Evolutionary conservation across 2,797 vertebrate species (phyloP).

Genomic region (Xenops minutus): DNA sequence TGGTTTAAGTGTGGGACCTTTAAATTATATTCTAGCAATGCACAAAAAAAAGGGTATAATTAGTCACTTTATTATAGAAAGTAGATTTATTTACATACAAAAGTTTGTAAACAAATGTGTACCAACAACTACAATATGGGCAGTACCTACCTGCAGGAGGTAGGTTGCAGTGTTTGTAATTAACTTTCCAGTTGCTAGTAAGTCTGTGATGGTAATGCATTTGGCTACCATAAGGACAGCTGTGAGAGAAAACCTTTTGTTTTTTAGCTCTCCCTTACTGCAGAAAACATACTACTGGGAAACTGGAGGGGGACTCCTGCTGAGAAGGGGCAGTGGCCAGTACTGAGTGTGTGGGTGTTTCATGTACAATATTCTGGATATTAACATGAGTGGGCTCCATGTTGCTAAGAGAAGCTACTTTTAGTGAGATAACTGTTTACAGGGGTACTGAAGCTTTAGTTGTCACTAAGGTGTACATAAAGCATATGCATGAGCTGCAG

Average conservation of each 20-base stretch:
- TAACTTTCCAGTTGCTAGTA: background rate
- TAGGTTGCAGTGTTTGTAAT: background rate
- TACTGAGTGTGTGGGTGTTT: background rate
- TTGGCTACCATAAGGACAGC: background rate
- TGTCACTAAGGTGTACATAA: background rate
- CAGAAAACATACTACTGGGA: background rate
- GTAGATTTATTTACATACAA: background rate
- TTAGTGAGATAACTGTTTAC: background rate
- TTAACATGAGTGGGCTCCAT: background rate
- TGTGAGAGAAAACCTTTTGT: background rate
- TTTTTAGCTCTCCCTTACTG: background rate
- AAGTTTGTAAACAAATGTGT: background rate
- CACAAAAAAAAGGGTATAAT: background rate
- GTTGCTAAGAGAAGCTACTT: background rate
- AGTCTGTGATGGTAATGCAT: background rate
- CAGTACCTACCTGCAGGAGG: background rate
- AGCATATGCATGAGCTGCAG: background rate
- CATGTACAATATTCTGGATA: background rate
- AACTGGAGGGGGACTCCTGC: background rate
- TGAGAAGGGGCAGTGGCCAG: background rate
- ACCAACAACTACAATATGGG: background rate
- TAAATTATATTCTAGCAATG: background rate
- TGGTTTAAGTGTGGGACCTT: background rate
- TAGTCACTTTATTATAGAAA: background rate
- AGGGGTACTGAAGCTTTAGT: background rate